Evolutionary conservation across 2,888 invertebrate species (phyloP), one percentile per base, ranked within the genome.

Genomic region (Suillia variegata): DNA sequence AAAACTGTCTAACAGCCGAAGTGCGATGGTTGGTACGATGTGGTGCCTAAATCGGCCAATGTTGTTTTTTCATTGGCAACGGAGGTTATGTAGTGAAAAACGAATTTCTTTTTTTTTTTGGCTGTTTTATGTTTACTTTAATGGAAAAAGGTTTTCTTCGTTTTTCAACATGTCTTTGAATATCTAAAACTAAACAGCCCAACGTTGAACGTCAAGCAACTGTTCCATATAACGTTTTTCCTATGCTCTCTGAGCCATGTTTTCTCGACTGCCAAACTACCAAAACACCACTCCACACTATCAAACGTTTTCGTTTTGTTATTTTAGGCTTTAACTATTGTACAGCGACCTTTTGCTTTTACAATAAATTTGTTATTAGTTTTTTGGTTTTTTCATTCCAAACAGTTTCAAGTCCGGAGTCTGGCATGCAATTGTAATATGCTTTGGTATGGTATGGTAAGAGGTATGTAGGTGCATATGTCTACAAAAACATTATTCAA

Each of bases 401-500:
- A 71, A 76, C 70, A 75, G 66, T 75, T 75, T n/a, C n/a, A n/a
- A n/a, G n/a, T n/a, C n/a, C n/a, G n/a, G n/a, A n/a, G n/a, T n/a
- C n/a, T n/a, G n/a, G n/a, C n/a, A n/a, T n/a, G n/a, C n/a, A n/a
- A n/a, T n/a, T n/a, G n/a, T n/a, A n/a, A n/a, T n/a, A n/a, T n/a
- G n/a, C n/a, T n/a, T n/a, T n/a, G n/a, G n/a, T n/a, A n/a, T n/a
- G 38, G 38, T n/a, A 38, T n/a, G 15, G 38, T 13, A n/a, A n/a
- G 10, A 38, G n/a, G 45, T 2, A 45, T 5, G 45, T 62, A 61
- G 66, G 70, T 67, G 67, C 59, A 67, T 66, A 66, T 67, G 65
- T 68, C 71, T 73, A 73, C 63, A 64, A 71, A 71, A 75, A 75
- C 70, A 75, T 76, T 77, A 71, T 75, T 74, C 72, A 71, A 73